phyloP scores from a whole-genome alignment of 2,888 invertebrate genomes.

The Eupithecia exiguata region DNA sequence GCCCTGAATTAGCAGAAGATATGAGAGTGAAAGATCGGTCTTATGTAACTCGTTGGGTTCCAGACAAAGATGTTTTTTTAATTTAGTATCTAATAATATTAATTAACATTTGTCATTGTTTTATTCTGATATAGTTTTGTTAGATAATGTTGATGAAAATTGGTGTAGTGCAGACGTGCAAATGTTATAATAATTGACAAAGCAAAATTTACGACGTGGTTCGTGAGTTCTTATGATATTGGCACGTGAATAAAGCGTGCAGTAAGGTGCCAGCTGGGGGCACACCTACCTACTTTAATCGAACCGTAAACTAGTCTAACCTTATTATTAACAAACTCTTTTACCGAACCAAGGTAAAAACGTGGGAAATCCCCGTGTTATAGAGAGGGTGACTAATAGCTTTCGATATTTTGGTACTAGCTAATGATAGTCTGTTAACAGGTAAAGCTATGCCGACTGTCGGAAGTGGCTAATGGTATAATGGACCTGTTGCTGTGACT shows the following conservation, averaged over 20 bases:
- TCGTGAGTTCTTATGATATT: too few species aligned
- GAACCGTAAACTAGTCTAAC: not conserved
- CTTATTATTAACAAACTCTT: not conserved
- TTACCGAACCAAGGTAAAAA: not conserved
- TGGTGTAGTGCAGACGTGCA: too few species aligned
- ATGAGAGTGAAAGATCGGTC: too few species aligned
- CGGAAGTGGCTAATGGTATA: constrained; percentile 74
- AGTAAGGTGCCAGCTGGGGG: too few species aligned
- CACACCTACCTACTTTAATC: not conserved
- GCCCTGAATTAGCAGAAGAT: too few species aligned
- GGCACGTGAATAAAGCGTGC: too few species aligned
- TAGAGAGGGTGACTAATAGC: constrained; percentile 20
- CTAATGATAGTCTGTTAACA: constrained; percentile 51
- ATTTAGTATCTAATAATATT: too few species aligned
- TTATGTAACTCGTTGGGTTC: too few species aligned
- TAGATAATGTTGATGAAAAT: not conserved
- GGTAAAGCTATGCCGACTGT: constrained; percentile 55
- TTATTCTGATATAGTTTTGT: too few species aligned
- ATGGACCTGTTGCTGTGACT: constrained; percentile 75
- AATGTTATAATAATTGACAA: not conserved
- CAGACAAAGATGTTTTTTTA: too few species aligned
- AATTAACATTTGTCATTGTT: too few species aligned
- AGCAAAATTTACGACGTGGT: too few species aligned
- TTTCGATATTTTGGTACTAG: constrained; percentile 30
- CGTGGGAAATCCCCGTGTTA: not conserved